A percentile compares a stretch with the other conserved stretches of the same genome.
Conservation (phyloP, 2,113 vertebrate species). For the Salminus brasiliensis region DNA sequence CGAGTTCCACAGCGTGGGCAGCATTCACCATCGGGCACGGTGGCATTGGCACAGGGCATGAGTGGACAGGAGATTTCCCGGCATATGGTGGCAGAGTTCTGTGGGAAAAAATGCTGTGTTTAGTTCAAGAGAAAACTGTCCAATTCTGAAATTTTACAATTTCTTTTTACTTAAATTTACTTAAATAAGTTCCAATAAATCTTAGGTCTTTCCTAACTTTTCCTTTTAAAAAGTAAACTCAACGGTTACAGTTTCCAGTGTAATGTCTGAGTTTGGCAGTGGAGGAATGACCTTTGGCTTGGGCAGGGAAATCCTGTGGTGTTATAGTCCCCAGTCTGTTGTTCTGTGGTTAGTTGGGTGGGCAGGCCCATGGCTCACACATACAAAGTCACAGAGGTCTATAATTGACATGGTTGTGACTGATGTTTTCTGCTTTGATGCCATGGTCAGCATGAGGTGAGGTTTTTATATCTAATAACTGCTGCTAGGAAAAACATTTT, state of each 20-base stretch:
- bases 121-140: slow-evolving; percentile 7
- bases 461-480: no score
- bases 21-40: slow-evolving; percentile 95
- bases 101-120: slow-evolving; percentile 52
- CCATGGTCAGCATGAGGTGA: not conserved
- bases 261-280: slow-evolving; percentile 42
- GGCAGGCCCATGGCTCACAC: no score
- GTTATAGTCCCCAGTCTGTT: not conserved
- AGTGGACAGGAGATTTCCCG: slow-evolving; percentile 95
- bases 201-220: no score
- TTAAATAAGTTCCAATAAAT: no score
- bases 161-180: no score
- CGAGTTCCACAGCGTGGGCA: slow-evolving; percentile 91
- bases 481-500: not conserved
- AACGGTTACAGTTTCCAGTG: slow-evolving; percentile 44
- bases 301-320: slow-evolving; percentile 8
- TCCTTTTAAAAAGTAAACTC: not conserved
- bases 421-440: not conserved
- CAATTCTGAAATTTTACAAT: slow-evolving; percentile 26
- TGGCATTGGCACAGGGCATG: slow-evolving; percentile 92
- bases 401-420: not conserved
- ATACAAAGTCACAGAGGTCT: not conserved
- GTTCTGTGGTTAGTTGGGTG: not conserved
- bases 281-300: slow-evolving; percentile 53
- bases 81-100: slow-evolving; percentile 95